Base-by-base conservation (phyloP, 92 coral and sea anemone species). In the Isaurus tuberculatus region DNA sequence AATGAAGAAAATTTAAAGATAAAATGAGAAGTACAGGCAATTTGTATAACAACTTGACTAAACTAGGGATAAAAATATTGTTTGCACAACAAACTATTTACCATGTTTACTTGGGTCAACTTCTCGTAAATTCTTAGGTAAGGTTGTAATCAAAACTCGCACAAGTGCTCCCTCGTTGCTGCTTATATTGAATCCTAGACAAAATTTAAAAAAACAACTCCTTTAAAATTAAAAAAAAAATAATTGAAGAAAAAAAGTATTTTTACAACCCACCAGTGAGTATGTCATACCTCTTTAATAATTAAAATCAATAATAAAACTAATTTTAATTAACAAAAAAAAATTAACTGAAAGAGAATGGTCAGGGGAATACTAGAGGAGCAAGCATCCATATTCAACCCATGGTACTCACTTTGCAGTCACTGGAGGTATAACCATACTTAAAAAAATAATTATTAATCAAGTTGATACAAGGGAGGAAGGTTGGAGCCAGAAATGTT, bases 101-200 rank as follows among this genome's bases (percentile, higher is more conserved):
- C 99, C 99, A 89, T 97, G 98, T 78, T 89, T 92, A 57, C 92
- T 82, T 26, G 98, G 94, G 51, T 93, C 97, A 73, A 95, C 97
- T 2, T 94, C 99, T 10, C 93, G 87, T 28, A 97, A 93, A 79
- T 97, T 97, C 88, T 94, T 95, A 0, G 99, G 99, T 70, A 97
- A 91, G 5, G 99, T 97, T 63, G 99, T 94, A 26, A 97, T 92
- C 66, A 97, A 88, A 67, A 97, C 98, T 75, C 99, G 87, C 20
- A 97, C 99, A 74, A 97, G 89, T 2, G 94, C 98, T 48, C 98
- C 97, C 8, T 92, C 94, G 34, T 93, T 85, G 36, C 92, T 86
- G 79, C 95, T 97, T 0, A 97, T 89, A 37, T 97, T 97, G 67
- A 97, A 97, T 55, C 98, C 98, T 95, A 30, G 49, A 30, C 11